Evolutionary conservation across 1,140 invertebrate species (phyloP).

Genomic region (Venturia canescens): DNA sequence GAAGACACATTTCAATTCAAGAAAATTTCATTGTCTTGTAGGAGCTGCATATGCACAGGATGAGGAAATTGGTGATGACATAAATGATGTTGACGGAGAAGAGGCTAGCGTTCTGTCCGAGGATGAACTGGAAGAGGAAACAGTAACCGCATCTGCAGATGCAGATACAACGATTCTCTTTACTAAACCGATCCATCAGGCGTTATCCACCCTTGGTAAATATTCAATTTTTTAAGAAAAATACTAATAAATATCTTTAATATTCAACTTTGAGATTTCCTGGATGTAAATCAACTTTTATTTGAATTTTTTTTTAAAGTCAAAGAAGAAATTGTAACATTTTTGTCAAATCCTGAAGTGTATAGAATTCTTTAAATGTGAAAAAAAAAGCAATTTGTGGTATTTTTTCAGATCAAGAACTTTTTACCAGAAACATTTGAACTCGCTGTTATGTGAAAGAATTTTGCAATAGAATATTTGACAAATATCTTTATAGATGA

Average conservation of each 20-base stretch:
- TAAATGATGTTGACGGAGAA: slow-evolving; percentile 85
- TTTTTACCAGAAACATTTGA: too few species aligned
- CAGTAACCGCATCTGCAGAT: slow-evolving; percentile 89
- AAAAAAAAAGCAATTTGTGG: not conserved
- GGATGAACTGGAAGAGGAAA: slow-evolving; percentile 83
- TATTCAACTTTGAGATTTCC: slow-evolving; percentile 15
- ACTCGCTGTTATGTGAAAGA: too few species aligned
- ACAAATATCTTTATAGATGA: not conserved
- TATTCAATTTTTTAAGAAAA: slow-evolving; percentile 30
- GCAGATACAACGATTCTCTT: slow-evolving; percentile 95
- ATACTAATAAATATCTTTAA: too few species aligned
- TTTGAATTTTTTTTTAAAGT: not conserved
- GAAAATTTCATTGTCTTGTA: slow-evolving; percentile 63
- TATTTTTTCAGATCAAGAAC: not conserved
- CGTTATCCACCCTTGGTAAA: slow-evolving; percentile 69
- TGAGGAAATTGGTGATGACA: slow-evolving; percentile 87
- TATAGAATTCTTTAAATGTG: not conserved
- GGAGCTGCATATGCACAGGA: slow-evolving; percentile 83
- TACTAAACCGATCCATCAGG: slow-evolving; percentile 84
- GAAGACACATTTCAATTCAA: too few species aligned
- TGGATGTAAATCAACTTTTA: not conserved
- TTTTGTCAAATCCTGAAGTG: not conserved
- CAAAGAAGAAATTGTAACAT: too few species aligned
- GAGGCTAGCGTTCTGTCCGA: slow-evolving; percentile 82
- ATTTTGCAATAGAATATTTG: not conserved